Percentiles rank a stretch among this genome's conserved stretches.
phyloP scores from a whole-genome alignment of 92 coral and sea anemone species.

The Phymanthus crucifer region DNA sequence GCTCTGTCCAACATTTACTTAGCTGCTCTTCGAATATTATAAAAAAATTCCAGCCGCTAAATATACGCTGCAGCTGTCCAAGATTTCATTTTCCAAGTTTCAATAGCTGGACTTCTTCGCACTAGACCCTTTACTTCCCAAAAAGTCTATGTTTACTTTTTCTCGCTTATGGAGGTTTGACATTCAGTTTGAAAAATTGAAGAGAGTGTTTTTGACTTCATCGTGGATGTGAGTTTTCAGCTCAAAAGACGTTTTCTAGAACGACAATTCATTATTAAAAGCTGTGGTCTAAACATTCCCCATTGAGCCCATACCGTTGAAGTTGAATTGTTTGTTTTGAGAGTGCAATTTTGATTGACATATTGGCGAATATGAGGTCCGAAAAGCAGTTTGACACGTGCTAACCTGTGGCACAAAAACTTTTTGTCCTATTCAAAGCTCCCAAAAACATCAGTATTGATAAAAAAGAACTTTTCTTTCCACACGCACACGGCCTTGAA shows the following conservation, averaged over 20 bases:
- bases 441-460: background rate
- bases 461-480: background rate
- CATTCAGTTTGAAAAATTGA: background rate
- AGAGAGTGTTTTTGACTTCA: background rate
- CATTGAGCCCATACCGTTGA: slow-evolving; percentile 1
- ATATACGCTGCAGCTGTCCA: slow-evolving; percentile 16
- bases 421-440: slow-evolving; percentile 4
- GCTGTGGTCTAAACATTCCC: background rate
- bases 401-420: slow-evolving; percentile 25
- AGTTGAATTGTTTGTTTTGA: slow-evolving; percentile 18
- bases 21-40: slow-evolving; percentile 27
- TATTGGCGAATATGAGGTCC: slow-evolving; percentile 18
- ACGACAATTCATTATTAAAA: background rate
- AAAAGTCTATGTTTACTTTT: slow-evolving; percentile 7
- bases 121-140: slow-evolving; percentile 2
- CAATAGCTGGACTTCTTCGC: slow-evolving; percentile 15
- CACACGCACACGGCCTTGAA: background rate
- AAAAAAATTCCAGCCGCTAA: slow-evolving; percentile 28
- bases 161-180: background rate
- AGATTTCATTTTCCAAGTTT: slow-evolving; percentile 18
- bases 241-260: background rate
- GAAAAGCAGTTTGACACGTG: slow-evolving; percentile 25
- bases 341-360: slow-evolving; percentile 33
- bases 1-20: slow-evolving; percentile 24
- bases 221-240: background rate